A percentile compares a stretch with the other conserved stretches of the same genome.
Conservation (phyloP, 2,113 vertebrate genomes). For the Anser brachyrhynchus region DNA sequence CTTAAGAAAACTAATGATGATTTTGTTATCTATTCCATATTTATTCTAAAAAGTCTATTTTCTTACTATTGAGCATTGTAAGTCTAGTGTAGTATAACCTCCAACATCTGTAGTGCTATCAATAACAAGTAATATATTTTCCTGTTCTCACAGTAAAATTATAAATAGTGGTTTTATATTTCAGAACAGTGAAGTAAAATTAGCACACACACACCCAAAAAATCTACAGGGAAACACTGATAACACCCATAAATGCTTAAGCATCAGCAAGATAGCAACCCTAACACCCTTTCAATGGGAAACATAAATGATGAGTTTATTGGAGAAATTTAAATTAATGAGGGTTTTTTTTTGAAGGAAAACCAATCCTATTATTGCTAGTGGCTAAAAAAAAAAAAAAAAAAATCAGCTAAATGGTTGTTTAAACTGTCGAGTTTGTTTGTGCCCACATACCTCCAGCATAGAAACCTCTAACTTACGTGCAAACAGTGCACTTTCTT, state of each 20-base stretch:
- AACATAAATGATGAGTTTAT: not conserved
- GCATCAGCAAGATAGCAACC: not conserved
- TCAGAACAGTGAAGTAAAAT: not conserved
- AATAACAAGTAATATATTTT: not conserved
- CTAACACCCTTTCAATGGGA: not conserved
- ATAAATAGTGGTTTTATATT: not conserved
- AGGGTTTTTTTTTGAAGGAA: not conserved
- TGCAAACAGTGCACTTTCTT: rapidly evolving
- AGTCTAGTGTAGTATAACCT: not conserved
- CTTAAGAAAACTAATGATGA: not conserved
- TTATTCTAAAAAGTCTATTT: not conserved
- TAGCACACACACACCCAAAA: not conserved
- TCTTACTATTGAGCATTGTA: not conserved
- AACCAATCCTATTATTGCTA: not conserved
- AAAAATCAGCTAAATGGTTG: not conserved
- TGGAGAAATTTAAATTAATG: not conserved
- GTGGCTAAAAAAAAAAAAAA: not conserved
- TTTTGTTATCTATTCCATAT: not conserved
- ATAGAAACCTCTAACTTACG: not conserved
- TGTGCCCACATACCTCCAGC: rapidly evolving
- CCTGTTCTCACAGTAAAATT: not conserved
- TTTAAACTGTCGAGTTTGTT: not conserved
- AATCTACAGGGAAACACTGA: not conserved
- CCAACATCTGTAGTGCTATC: not conserved
- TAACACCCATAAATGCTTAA: not conserved